phyloP scores from a whole-genome alignment of 1,140 invertebrate species.

The Sarcophaga bullata region DNA sequence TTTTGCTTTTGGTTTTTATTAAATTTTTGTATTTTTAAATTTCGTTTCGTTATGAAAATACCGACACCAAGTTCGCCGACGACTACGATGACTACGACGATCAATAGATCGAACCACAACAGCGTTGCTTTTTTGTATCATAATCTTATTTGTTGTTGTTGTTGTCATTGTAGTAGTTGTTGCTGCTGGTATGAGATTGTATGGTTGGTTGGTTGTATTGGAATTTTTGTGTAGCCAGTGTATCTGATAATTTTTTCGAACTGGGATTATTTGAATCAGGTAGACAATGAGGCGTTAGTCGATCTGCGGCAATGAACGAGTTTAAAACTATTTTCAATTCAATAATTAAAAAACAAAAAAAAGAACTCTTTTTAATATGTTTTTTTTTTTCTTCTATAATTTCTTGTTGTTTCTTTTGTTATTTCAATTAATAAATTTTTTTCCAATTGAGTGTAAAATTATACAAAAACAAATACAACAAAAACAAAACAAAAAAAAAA shows the following conservation, averaged over 20 bases:
- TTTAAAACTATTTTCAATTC: conserved; percentile 61
- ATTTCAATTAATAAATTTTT: too few species aligned
- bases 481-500: too few species aligned
- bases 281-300: conserved; percentile 66
- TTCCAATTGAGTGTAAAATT: too few species aligned
- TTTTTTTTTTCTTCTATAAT: not conserved
- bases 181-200: not conserved
- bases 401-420: not conserved
- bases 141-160: not conserved
- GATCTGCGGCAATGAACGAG: conserved; percentile 65
- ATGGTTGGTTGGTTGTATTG: not conserved
- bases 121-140: not conserved
- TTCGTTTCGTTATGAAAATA: not conserved
- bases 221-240: not conserved
- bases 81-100: not conserved
- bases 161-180: not conserved
- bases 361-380: too few species aligned
- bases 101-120: not conserved
- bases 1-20: not conserved
- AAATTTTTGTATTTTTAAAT: not conserved
- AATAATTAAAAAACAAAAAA: conserved; percentile 15
- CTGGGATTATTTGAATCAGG: conserved; percentile 54
- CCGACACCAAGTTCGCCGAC: not conserved
- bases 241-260: conserved; percentile 17
- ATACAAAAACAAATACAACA: too few species aligned